Evolutionary conservation across 2,888 invertebrate species (phyloP), one percentile per base, ranked within the genome.

Genomic region (Metallyticus violacea): DNA sequence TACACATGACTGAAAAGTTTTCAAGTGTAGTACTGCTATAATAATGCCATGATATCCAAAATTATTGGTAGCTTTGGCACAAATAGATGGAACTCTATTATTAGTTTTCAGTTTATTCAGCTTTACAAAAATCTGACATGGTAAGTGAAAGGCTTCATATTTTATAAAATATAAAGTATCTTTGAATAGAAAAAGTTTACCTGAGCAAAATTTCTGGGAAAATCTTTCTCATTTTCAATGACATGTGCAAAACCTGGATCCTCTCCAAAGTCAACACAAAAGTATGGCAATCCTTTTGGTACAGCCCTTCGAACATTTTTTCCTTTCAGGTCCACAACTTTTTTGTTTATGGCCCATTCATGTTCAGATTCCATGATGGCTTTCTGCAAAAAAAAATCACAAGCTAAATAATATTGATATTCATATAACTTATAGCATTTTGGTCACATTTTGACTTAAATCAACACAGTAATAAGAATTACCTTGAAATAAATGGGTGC

Each of bases 321-420:
- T 0, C 94, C 91, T 7, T 93, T 93, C 5, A 97, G 91, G 84
- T 96, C 95, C 1, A 98, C 94, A 76, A 98, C 91, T 93, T 99
- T 99, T 91, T 98, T 98, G 91, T 99, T 99, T 90, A 96, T 95
- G 5, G 97, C 94, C 99, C 99, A 99, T 92, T 99, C 99, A 26
- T 95, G 94, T 92, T 99, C 99, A 89, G 97, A 97, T 91, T 99
- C 99, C 90, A 97, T 94, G 87, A 99, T 95, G 0, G 99, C 99
- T 94, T 99, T 99, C 94, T 94, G 91, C 29, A 92, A 89, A 81
- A 79, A 9, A 26, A 78, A 79, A 79, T 15, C 9, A 15, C 40
- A 9, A 1, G 9, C 15, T 62, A 4, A 22, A 62, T 2, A 62
- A 22, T 79, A 26, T 79, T 79, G 2, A 6, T 15, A 79, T 26